Evolutionary conservation across 2,113 vertebrate species (phyloP), one percentile per base, ranked within the genome.

Genomic region (Columba livia): DNA sequence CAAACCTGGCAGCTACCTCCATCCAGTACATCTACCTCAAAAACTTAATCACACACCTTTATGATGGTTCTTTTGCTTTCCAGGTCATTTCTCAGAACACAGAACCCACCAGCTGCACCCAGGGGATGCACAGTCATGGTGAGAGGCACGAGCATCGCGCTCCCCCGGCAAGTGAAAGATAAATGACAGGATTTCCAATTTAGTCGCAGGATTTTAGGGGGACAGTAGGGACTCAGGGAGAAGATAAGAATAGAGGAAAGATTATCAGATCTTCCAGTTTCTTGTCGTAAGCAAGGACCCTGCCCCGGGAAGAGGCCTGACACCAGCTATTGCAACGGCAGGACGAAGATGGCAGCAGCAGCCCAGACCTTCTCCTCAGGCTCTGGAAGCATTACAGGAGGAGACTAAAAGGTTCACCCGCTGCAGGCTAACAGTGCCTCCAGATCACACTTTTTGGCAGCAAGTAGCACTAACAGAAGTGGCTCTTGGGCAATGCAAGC

Each of bases 331-430:
- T 88, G 79, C 50, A 0, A 53, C 0, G 44, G 6, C 89, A 79
- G 77, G 86, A 79, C 0, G 1, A 89, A 93, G 93, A 85, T 79
- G 92, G 94, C 92, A 95, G 90, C 80, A 95, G 69, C 15, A 88
- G 73, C 78, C 69, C 83, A 93, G 92, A 74, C 79, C 79, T 83
- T 5, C 64, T 94, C 50, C 66, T 53, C 51, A 0, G 2, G 66
- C 85, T 51, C 79, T 28, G 67, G 47, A 19, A 57, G 34, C 19
- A 34, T 0, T 51, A 75, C 88, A 74, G 53, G 47, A 71, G 70
- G 79, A 56, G 62, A 42, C 65, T 58, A 5, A 74, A 70, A 86
- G 72, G 32, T 29, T 90, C 69, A 62, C 50, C 34, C 48, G 29
- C 51, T 34, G 12, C 0, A 0, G 65, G 42, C 57, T 73, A 67